Evolutionary conservation across 2,888 invertebrate species (phyloP), one percentile per base, ranked within the genome.

Genomic region (Ptilodon capucinus): DNA sequence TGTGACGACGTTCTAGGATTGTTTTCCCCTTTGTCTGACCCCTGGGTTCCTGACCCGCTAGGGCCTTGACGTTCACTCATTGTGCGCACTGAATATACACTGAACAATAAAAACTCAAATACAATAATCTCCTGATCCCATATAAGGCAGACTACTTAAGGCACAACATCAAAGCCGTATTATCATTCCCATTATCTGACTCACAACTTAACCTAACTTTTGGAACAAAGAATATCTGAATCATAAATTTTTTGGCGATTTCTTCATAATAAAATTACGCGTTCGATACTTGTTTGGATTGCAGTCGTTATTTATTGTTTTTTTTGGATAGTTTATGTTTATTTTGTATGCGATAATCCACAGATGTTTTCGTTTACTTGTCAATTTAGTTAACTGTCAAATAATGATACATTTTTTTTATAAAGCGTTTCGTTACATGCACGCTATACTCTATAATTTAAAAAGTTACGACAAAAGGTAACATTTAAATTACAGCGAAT

Each of bases 31-130:
- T 81, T 83, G 55, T 83, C 78, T 8, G 75, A 57, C 13, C 65
- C 72, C 52, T 82, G 75, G 1, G 84, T 75, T 0, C 68, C 77
- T 1, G 88, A 85, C 44, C 71, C 64, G 60, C 80, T 76, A 1
- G 82, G 57, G n/a, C 64, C 72, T n/a, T 88, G 83, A 14, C 80
- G 87, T 50, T 88, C 87, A 56, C 86, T 78, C 90, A 90, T 90
- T 40, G 58, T 64, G 64, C 65, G 66, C 64, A 60, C 52, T 55
- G 57, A 54, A 65, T 51, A 61, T 51, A 51, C 71, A 82, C 78
- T 83, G 74, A 73, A 45, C 56, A 44, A 48, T 41, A 44, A 59
- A 67, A 53, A 42, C 46, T 65, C 60, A 68, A 54, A 57, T 47
- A 46, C 51, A 57, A 61, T 59, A 68, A 74, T 71, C 66, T 72